A percentile compares a stretch with the other conserved stretches of the same genome.
Evolutionary conservation across 2,797 vertebrate genomes (phyloP).

Genomic region (Typhlichthys subterraneus): DNA sequence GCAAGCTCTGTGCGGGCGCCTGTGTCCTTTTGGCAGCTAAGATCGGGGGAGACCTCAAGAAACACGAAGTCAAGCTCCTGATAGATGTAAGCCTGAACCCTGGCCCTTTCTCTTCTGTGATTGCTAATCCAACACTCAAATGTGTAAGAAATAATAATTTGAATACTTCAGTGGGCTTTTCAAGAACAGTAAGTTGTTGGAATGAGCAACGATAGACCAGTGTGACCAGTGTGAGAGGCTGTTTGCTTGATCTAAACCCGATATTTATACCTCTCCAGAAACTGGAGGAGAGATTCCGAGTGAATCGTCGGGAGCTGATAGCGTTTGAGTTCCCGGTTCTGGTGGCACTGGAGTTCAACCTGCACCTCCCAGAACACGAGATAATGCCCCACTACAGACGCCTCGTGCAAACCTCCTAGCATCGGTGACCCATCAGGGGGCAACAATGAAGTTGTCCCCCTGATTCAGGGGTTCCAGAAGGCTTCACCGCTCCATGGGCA

Average conservation of each 20-base stretch:
- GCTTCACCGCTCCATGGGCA: constrained; percentile 26
- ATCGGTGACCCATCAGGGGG: constrained; percentile 72
- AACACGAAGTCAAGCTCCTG: constrained; percentile 95
- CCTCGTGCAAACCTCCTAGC: constrained; percentile 94
- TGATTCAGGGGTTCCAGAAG: constrained; percentile 32
- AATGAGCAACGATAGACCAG: too few species aligned
- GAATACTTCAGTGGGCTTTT: too few species aligned
- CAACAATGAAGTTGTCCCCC: constrained; percentile 42
- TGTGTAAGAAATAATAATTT: neutral
- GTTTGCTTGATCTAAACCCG: neutral
- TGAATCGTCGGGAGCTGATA: constrained; percentile 95
- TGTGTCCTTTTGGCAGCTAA: constrained; percentile 96
- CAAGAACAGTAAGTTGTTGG: too few species aligned
- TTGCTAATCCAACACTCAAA: neutral
- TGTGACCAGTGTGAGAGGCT: neutral
- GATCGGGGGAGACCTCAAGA: constrained; percentile 95
- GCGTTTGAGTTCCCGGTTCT: constrained; percentile 97
- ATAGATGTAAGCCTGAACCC: constrained; percentile 85
- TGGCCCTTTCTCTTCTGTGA: neutral
- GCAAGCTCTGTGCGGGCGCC: constrained; percentile 95
- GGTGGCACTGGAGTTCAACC: constrained; percentile 96
- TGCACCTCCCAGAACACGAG: constrained; percentile 94
- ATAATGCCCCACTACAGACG: constrained; percentile 99
- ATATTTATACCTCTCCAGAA: constrained; percentile 75
- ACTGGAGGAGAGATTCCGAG: constrained; percentile 96